Base-by-base conservation (phyloP, 1,140 invertebrate species). In the Phymastichus coffea region DNA sequence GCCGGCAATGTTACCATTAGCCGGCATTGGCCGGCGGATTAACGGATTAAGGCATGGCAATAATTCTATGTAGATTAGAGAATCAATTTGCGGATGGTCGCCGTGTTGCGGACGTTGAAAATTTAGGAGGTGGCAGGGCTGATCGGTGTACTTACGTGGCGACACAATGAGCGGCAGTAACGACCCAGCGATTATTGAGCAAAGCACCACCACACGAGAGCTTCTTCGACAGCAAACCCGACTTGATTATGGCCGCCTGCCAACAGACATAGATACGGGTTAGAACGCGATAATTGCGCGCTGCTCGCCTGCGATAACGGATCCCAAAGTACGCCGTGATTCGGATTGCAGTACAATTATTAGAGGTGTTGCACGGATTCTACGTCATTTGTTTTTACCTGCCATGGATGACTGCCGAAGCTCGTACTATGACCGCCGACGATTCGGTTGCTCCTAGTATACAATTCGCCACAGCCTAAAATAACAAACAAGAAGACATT, bases 331-430 rank as follows among this genome's bases (percentile, higher is more conserved):
- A n/a, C n/a, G n/a, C n/a, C n/a, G n/a, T n/a, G n/a, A n/a, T n/a
- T n/a, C n/a, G n/a, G n/a, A n/a, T n/a, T n/a, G n/a, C n/a, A n/a
- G n/a, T n/a, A n/a, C n/a, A n/a, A n/a, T n/a, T n/a, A n/a, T n/a
- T n/a, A n/a, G n/a, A n/a, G n/a, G n/a, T n/a, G n/a, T n/a, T n/a
- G n/a, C n/a, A n/a, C n/a, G n/a, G n/a, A n/a, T n/a, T n/a, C n/a
- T n/a, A n/a, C n/a, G n/a, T n/a, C n/a, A n/a, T n/a, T n/a, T n/a
- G n/a, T n/a, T 35, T 33, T 68, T 64, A 85, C 84, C 81, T 95
- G 93, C 93, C 93, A 97, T n/a, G 94, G 94, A 82, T 95, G 93
- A 35, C 90, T 91, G 4, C 92, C 94, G 71, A 95, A 95, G 57
- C 87, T 88, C 0, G 92, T 89, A 38, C 91, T 89, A 66, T 94